Conservation (phyloP, 2,797 vertebrate species). For the Gymnopithys bicolor region DNA sequence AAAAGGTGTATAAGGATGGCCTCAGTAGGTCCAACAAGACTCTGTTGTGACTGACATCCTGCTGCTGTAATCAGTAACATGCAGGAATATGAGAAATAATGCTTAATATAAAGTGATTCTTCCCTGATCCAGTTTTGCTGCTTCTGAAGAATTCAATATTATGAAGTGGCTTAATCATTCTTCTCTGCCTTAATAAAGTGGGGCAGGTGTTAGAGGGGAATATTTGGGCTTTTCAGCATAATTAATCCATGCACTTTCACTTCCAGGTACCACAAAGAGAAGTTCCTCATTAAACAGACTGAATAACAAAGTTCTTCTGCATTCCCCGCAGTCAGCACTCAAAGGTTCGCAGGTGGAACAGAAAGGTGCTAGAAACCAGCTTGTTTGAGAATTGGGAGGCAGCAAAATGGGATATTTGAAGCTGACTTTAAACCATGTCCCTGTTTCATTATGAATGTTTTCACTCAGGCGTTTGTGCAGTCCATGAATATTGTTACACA, state of each 20-base stretch:
- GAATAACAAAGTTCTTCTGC: conserved; percentile 85
- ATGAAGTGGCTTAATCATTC: neutral
- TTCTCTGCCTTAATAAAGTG: neutral
- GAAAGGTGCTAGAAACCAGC: conserved; percentile 84
- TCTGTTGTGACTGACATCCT: neutral
- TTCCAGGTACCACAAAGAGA: conserved; percentile 86
- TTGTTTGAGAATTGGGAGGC: neutral
- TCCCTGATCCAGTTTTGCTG: conserved; percentile 29
- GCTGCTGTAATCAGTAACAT: neutral
- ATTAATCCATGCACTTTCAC: conserved; percentile 67
- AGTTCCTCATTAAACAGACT: conserved; percentile 91
- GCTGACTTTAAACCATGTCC: neutral
- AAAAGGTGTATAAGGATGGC: neutral
- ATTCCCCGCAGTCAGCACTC: conserved; percentile 82
- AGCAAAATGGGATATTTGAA: neutral
- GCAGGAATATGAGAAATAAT: neutral
- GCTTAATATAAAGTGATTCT: neutral
- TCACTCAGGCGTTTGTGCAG: neutral
- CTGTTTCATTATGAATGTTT: neutral
- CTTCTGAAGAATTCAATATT: neutral
- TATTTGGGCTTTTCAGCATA: neutral
- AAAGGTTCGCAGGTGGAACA: conserved; percentile 86
- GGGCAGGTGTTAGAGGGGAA: conserved; percentile 18
- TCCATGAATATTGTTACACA: neutral
- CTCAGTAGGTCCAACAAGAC: neutral